A percentile compares a stretch with the other conserved stretches of the same genome.
phyloP scores from a whole-genome alignment of 2,797 vertebrate species.

The Enteromius mattozi region DNA sequence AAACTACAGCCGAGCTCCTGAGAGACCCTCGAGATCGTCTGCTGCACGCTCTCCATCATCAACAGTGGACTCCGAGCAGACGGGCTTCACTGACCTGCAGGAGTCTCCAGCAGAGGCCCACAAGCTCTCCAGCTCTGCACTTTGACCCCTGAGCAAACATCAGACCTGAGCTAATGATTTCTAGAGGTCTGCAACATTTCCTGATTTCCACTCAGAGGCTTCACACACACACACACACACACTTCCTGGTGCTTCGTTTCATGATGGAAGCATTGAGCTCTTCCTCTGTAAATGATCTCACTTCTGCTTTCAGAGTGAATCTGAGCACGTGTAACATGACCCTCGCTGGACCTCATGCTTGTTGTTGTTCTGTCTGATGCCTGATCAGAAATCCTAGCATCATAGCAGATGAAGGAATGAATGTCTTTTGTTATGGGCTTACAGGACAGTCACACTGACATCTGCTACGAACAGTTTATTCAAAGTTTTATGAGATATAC shows the following conservation, averaged over 20 bases:
- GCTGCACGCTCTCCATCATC: constrained; percentile 56
- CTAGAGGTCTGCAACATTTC: neutral
- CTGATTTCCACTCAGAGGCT: neutral
- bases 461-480: neutral
- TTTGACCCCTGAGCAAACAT: neutral
- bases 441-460: neutral
- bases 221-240: neutral
- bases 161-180: constrained; percentile 30
- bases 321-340: neutral
- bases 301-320: constrained; percentile 18
- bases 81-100: neutral
- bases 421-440: neutral
- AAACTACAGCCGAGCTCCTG: constrained; percentile 76
- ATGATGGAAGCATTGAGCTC: neutral
- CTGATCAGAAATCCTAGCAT: neutral
- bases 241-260: neutral
- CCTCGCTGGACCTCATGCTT: neutral
- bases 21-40: constrained; percentile 73
- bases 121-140: neutral
- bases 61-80: neutral
- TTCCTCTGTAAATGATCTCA: neutral
- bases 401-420: neutral
- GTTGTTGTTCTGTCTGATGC: neutral
- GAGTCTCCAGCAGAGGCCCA: neutral
- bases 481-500: neutral